phyloP scores from a whole-genome alignment of 2,797 vertebrate species.

The Crenuchus spilurus region DNA sequence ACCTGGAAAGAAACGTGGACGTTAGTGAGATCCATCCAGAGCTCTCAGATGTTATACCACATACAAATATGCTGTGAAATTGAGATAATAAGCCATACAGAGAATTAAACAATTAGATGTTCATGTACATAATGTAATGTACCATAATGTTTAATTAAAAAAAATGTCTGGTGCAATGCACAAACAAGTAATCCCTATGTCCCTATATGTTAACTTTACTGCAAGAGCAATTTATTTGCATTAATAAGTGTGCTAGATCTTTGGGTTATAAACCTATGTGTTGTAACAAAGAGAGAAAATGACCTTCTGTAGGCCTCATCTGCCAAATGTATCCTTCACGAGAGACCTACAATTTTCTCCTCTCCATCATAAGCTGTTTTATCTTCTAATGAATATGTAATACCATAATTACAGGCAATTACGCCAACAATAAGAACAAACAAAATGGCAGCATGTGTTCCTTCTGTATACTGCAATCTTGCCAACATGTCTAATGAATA shows the following conservation, averaged over 20 bases:
- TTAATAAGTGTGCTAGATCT: not conserved
- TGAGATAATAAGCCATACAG: too few species aligned
- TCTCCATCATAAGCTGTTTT: constrained; percentile 73
- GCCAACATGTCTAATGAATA: constrained; percentile 54
- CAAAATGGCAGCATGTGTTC: constrained; percentile 66
- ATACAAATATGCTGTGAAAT: not conserved
- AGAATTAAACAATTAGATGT: not conserved
- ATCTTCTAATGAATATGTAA: constrained; percentile 82
- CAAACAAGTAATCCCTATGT: not conserved
- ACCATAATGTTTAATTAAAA: too few species aligned
- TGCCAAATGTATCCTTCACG: constrained; percentile 69
- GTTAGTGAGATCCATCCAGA: not conserved
- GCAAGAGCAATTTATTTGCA: not conserved
- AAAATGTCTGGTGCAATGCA: too few species aligned
- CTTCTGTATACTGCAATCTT: constrained; percentile 61
- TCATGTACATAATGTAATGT: not conserved
- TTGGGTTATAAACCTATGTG: constrained; percentile 1
- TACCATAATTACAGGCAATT: constrained; percentile 84
- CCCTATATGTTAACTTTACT: not conserved
- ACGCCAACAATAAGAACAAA: constrained; percentile 80
- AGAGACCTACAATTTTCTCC: constrained; percentile 68
- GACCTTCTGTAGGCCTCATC: constrained; percentile 62
- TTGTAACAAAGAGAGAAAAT: constrained; percentile 19
- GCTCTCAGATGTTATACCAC: not conserved
- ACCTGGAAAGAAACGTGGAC: constrained; percentile 71